phyloP scores from a whole-genome alignment of 2,888 invertebrate species.

The Oligia fasciuncula region DNA sequence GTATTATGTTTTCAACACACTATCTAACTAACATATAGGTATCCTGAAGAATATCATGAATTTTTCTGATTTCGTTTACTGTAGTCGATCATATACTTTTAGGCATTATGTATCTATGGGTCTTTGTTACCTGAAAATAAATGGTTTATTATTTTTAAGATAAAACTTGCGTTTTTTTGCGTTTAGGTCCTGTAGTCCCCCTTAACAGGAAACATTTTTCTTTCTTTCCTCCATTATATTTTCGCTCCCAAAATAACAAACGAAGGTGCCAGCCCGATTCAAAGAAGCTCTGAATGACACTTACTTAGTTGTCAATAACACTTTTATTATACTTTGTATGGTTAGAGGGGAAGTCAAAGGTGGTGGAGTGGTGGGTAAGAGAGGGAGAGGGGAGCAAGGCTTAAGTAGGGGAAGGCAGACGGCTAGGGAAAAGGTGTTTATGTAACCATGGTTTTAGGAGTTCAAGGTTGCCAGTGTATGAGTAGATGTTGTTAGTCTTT shows the following conservation, averaged over 20 bases:
- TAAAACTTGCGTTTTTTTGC: too few species aligned
- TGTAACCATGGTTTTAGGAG: not conserved
- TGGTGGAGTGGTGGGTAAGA: not conserved
- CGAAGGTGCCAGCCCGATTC: slow-evolving; percentile 48
- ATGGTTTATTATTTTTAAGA: too few species aligned
- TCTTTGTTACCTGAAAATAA: too few species aligned
- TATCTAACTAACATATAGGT: too few species aligned
- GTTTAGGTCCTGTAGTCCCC: too few species aligned
- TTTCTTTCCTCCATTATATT: slow-evolving; percentile 5
- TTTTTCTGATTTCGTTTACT: too few species aligned
- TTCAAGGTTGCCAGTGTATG: not conserved
- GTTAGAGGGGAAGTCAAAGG: slow-evolving; percentile 45
- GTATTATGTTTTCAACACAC: too few species aligned
- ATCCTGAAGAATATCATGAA: too few species aligned
- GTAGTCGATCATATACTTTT: too few species aligned
- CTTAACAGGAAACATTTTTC: slow-evolving; percentile 5
- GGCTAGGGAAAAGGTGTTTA: not conserved
- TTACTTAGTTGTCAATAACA: slow-evolving; percentile 52
- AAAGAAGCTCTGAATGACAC: slow-evolving; percentile 52
- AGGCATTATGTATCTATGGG: too few species aligned
- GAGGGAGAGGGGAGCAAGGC: not conserved
- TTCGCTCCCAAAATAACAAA: slow-evolving; percentile 16
- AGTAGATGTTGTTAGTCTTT: not conserved
- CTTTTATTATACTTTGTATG: slow-evolving; percentile 58
- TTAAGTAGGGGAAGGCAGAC: slow-evolving; percentile 9